phyloP scores from a whole-genome alignment of 2,797 vertebrate genomes.

The Streptopelia turtur region DNA sequence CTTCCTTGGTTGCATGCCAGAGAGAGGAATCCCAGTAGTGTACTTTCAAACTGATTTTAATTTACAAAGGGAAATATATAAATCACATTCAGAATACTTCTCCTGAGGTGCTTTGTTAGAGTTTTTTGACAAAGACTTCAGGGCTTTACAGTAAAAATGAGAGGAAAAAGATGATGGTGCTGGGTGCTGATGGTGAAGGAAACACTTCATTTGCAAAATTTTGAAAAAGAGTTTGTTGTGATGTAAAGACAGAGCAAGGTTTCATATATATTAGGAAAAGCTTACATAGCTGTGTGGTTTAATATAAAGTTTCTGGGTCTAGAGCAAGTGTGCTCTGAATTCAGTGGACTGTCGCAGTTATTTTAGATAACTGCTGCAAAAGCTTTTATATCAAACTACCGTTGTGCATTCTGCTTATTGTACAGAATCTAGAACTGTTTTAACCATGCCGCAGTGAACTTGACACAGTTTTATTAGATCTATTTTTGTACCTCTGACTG shows the following conservation, averaged over 20 bases:
- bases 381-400: background rate
- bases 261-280: background rate
- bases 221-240: background rate
- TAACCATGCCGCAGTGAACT: background rate
- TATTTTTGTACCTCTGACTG: slow-evolving; percentile 47
- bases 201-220: background rate
- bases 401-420: slow-evolving; percentile 6
- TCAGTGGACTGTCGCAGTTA: background rate
- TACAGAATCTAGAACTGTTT: background rate
- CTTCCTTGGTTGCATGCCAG: background rate
- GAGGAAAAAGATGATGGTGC: background rate
- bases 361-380: background rate
- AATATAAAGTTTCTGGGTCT: background rate
- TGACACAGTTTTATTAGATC: background rate
- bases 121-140: slow-evolving; percentile 9
- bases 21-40: background rate
- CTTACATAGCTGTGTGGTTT: background rate
- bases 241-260: background rate
- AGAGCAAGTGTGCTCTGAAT: background rate
- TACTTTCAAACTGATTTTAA: slow-evolving; percentile 30
- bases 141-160: background rate
- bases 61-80: background rate
- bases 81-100: background rate
- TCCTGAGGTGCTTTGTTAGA: background rate
- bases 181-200: background rate